phyloP scores from a whole-genome alignment of 2,888 invertebrate species.

The Drosophila birchii region DNA sequence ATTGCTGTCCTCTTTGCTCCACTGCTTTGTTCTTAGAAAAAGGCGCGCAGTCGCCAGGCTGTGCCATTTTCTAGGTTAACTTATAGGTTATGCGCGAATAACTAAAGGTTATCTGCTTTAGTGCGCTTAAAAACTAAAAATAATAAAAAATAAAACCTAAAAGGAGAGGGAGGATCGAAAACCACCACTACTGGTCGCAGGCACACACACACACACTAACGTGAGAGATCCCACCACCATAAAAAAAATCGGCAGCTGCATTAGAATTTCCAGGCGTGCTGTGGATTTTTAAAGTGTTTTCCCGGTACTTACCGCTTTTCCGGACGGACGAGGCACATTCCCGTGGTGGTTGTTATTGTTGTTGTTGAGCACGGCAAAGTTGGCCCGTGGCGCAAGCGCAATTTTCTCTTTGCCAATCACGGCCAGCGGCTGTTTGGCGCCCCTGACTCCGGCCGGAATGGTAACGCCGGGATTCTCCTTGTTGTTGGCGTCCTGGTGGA shows the following conservation, averaged over 20 bases:
- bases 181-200: constrained; percentile 51
- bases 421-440: constrained; percentile 68
- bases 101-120: constrained; percentile 15
- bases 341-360: constrained; percentile 58
- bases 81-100: constrained; percentile 33
- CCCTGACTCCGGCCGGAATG: constrained; percentile 47
- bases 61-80: constrained; percentile 42
- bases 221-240: constrained; percentile 51
- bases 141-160: not conserved
- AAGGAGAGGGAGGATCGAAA: constrained; percentile 30
- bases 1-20: constrained; percentile 33
- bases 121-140: constrained; percentile 13
- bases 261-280: constrained; percentile 42
- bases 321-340: constrained; percentile 60
- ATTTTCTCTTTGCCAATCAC: constrained; percentile 69
- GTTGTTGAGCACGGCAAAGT: constrained; percentile 70
- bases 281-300: not conserved
- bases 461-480: constrained; percentile 86
- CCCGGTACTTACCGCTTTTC: constrained; percentile 73
- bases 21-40: constrained; percentile 34
- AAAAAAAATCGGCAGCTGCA: constrained; percentile 60
- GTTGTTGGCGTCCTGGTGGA: constrained; percentile 90
- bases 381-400: constrained; percentile 60
- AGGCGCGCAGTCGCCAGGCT: constrained; percentile 51
- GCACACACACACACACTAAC: not conserved